Evolutionary conservation across 1,140 invertebrate genomes (phyloP).

Genomic region (Scaptomyza graminum): DNA sequence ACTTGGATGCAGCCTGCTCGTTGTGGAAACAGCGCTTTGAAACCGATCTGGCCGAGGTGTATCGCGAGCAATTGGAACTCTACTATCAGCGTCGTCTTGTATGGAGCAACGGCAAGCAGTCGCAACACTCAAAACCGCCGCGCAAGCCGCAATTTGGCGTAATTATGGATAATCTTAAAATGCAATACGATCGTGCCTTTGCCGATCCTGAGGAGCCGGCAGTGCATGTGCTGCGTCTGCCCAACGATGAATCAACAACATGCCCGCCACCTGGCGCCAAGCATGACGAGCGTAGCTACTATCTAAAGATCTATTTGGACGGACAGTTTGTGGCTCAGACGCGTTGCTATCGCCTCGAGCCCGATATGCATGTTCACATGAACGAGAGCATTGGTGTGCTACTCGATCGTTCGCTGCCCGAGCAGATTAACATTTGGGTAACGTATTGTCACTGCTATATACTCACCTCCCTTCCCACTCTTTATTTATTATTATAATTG

Average conservation of each 20-base stretch:
- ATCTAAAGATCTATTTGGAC: constrained; percentile 70
- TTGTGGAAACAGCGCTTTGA: constrained; percentile 73
- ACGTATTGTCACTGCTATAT: not conserved
- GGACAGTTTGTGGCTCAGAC: constrained; percentile 65
- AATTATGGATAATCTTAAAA: constrained; percentile 68
- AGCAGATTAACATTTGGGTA: constrained; percentile 66
- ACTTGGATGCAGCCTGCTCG: constrained; percentile 35
- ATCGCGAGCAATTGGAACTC: constrained; percentile 72
- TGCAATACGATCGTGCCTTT: constrained; percentile 83
- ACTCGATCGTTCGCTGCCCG: constrained; percentile 73
- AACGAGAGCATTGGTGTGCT: constrained; percentile 67
- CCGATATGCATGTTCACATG: constrained; percentile 72
- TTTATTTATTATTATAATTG: not conserved
- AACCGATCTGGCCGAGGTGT: constrained; percentile 80
- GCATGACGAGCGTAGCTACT: constrained; percentile 60
- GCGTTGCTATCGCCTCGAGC: constrained; percentile 71
- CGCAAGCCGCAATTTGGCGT: constrained; percentile 75
- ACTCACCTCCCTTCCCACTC: no score
- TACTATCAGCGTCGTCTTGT: constrained; percentile 71
- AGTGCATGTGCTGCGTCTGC: constrained; percentile 78
- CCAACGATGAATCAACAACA: constrained; percentile 40
- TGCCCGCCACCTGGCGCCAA: not conserved
- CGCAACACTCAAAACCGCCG: constrained; percentile 36
- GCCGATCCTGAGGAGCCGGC: constrained; percentile 85
- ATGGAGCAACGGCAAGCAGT: constrained; percentile 35